Conservation (phyloP, 2,113 vertebrate genomes). For the Cyanistes caeruleus region DNA sequence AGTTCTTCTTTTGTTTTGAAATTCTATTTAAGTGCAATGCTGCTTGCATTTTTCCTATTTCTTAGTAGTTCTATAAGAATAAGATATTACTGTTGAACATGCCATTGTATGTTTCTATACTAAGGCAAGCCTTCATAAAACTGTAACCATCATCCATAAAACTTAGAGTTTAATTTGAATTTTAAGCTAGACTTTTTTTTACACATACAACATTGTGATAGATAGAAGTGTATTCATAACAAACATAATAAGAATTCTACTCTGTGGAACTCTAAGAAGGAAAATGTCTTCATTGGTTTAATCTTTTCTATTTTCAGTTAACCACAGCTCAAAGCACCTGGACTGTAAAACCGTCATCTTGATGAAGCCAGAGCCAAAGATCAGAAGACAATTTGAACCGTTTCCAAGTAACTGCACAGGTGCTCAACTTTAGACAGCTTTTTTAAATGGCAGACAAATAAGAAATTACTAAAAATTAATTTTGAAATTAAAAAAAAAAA, state of each 20-base stretch:
- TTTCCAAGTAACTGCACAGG: not conserved
- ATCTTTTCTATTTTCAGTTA: not conserved
- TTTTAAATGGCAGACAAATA: not conserved
- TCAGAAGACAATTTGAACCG: not conserved
- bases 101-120: not conserved
- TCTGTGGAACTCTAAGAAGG: not conserved
- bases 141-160: not conserved
- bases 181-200: not conserved
- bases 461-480: not conserved
- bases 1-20: not conserved
- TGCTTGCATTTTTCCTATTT: not conserved
- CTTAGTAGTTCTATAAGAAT: not conserved
- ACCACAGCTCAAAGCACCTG: not conserved
- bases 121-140: not conserved
- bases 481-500: not conserved
- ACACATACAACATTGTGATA: not conserved
- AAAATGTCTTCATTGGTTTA: not conserved
- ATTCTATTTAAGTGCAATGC: not conserved
- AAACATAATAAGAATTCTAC: not conserved
- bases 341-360: not conserved
- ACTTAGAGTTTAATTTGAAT: not conserved
- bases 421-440: not conserved
- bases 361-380: not conserved
- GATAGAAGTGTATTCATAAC: too few species aligned
- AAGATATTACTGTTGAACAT: not conserved